Conservation (phyloP, 2,888 invertebrate genomes). For the Notocelia uddmanniana region DNA sequence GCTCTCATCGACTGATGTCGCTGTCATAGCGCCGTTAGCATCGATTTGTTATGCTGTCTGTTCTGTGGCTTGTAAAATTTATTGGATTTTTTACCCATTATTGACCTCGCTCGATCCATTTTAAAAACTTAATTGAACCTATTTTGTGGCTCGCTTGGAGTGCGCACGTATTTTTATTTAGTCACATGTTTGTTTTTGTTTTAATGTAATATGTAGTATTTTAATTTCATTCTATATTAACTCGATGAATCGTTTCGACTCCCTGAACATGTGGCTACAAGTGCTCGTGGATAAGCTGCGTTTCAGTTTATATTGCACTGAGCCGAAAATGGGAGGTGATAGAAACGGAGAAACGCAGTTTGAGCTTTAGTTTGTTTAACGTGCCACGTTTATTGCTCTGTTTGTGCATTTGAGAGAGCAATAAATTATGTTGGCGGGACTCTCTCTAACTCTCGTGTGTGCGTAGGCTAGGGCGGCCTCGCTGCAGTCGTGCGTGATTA, state of each 20-base stretch:
- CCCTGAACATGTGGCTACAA: constrained; percentile 85
- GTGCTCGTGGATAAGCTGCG: constrained; percentile 75
- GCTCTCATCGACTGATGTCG: constrained; percentile 11
- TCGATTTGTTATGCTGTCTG: constrained; percentile 12
- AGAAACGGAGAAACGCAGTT: constrained; percentile 73
- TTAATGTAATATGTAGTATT: constrained; percentile 60
- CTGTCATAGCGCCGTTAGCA: constrained; percentile 19
- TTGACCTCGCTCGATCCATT: constrained; percentile 29
- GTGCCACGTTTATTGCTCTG: constrained; percentile 65
- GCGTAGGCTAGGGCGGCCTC: constrained; percentile 97
- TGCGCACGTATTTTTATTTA: constrained; percentile 77
- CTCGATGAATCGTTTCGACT: constrained; percentile 53
- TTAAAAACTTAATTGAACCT: constrained; percentile 23
- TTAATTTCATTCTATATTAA: constrained; percentile 49
- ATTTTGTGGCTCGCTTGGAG: constrained; percentile 56
- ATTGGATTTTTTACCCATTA: constrained; percentile 42
- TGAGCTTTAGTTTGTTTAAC: constrained; percentile 52
- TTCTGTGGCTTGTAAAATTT: constrained; percentile 36
- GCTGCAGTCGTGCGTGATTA: constrained; percentile 97
- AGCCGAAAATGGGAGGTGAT: constrained; percentile 65
- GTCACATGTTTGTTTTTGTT: constrained; percentile 82
- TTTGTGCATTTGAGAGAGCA: constrained; percentile 58
- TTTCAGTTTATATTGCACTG: constrained; percentile 69
- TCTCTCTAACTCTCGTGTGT: constrained; percentile 35
- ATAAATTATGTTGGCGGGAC: constrained; percentile 53